Base-by-base conservation (phyloP, 2,888 invertebrate species). In the Hydraecia micacea region DNA sequence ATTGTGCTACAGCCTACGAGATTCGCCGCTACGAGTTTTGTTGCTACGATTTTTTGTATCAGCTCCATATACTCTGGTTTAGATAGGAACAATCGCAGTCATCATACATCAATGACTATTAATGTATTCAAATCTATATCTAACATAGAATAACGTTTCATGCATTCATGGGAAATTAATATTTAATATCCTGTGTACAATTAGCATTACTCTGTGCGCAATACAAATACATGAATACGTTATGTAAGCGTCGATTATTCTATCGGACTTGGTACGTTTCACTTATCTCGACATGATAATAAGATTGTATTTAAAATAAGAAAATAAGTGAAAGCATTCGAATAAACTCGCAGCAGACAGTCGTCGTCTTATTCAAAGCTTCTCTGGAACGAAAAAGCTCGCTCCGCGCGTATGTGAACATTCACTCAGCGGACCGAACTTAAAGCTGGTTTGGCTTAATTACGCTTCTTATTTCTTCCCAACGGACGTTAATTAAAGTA, bases 401-500 rank as follows among this genome's bases (percentile, higher is more conserved):
- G 87, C 92, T 92, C 92, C 89, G 92, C 91, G 91, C 91, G 91
- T 94, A 91, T 94, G 91, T 93, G 91, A 90, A 90, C 91, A 90
- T 89, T 90, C 83, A 89, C 86, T 90, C 83, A 79, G 84, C 87
- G 80, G 87, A 91, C 90, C 83, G 87, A 90, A 92, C 91, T 88
- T 90, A 93, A 93, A 92, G 89, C 91, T 90, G 90, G 93, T 92
- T 93, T 91, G 87, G 85, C 88, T 92, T 87, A 93, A 90, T 91
- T 87, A 87, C 84, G 92, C 86, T 86, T 86, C 87, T 91, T 88
- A 90, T 90, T 90, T 91, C 90, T 90, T 91, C 91, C 86, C 88
- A 91, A 91, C 88, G 88, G 89, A 90, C 90, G 89, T 92, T 94
- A 94, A 94, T 94, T 95, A 94, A 94, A 94, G 91, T 92, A 93